Base-by-base conservation (phyloP, 2,888 invertebrate species). In the Habroteleia sp. region DNA sequence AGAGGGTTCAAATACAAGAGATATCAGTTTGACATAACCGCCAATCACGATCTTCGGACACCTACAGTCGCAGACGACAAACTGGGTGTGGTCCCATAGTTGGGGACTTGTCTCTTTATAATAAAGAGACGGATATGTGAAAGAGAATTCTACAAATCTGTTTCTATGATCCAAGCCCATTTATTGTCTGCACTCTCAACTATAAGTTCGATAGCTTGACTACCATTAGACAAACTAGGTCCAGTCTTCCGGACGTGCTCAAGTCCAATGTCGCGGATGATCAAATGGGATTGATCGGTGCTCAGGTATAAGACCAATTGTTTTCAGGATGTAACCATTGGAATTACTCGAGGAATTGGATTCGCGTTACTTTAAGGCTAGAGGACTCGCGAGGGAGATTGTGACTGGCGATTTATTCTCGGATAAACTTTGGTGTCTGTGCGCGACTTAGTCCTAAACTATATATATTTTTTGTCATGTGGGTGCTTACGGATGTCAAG, bases 1-100 rank as follows among this genome's bases (percentile, higher is more conserved):
- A 96, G 89, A 92, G 96, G 89, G 96, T 96, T 83, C 96, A 96
- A 90, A 96, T 96, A 88, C 96, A 96, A 89, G 96, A 96, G 89
- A 96, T 96, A 90, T 96, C 96, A 74, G 96, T 96, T 90, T 96
- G 92, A 93, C 90, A 62, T 5, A 48, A 42, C 63, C 62, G 74
- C 62, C 62, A 69, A 66, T 65, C 68, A 65, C 74, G 68, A 63
- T 76, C 65, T 68, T 73, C 50, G 48, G 56, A 63, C 42, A 50
- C 39, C 33, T 52, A 31, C 29, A 42, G 66, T 46, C 54, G 66
- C 50, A 56, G 75, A 52, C 50, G 44, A 7, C 65, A 50, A 62
- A 29, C 25, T 5, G 42, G 39, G 1, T 56, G 52, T 2, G 52
- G 63, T 17, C 11, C 35, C 5, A 56, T 56, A 5, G 54, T 74